Conservation (phyloP, 1,140 invertebrate genomes). For the Frieseomelitta varia region DNA sequence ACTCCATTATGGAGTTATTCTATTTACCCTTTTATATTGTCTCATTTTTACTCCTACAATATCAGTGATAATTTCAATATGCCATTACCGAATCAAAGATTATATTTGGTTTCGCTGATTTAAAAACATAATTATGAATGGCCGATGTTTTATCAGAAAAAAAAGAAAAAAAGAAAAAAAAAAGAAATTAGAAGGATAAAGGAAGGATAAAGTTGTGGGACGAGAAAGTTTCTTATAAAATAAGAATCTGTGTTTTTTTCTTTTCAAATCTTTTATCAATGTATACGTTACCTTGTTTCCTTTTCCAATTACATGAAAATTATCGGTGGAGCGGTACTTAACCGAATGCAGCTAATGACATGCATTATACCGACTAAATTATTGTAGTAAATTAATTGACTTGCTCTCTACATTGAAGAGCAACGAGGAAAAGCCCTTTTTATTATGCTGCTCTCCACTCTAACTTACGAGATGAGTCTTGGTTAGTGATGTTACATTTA, state of each 20-base stretch:
- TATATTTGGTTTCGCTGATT: constrained; percentile 66
- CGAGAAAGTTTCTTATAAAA: constrained; percentile 47
- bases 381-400: constrained; percentile 59
- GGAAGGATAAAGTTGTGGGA: constrained; percentile 8
- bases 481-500: constrained; percentile 77
- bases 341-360: constrained; percentile 49
- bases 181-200: constrained; percentile 14
- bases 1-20: constrained; percentile 72
- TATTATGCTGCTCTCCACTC: constrained; percentile 72
- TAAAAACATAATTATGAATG: constrained; percentile 56
- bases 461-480: constrained; percentile 72
- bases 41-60: constrained; percentile 68
- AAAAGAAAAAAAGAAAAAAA: constrained; percentile 14
- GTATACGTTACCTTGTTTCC: constrained; percentile 61
- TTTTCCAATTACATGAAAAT: constrained; percentile 52
- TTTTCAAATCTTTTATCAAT: constrained; percentile 62
- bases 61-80: constrained; percentile 57
- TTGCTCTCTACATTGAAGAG: constrained; percentile 52
- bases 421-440: constrained; percentile 56
- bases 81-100: constrained; percentile 65
- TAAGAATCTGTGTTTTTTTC: constrained; percentile 63
- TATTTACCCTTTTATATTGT: constrained; percentile 75
- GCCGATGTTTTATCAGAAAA: constrained; percentile 12
- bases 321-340: constrained; percentile 55
- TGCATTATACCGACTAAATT: constrained; percentile 59